phyloP scores from a whole-genome alignment of 2,888 invertebrate genomes.

The Ferrisia virgata region DNA sequence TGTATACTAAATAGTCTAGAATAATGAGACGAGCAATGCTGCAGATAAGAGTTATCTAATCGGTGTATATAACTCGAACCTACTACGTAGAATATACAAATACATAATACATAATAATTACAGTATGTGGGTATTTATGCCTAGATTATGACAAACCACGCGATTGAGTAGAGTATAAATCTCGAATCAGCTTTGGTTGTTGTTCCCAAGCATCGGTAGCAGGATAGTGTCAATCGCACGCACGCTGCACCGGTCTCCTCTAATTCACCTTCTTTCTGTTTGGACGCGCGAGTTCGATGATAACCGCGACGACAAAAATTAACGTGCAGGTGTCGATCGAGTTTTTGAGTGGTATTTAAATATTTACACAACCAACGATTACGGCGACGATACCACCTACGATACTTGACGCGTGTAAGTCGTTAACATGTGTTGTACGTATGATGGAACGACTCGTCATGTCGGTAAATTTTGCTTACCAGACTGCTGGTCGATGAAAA shows the following conservation, averaged over 20 bases:
- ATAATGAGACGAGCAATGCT: background rate
- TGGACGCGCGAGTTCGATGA: background rate
- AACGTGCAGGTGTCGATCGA: background rate
- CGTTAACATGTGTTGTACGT: background rate
- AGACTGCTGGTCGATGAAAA: background rate
- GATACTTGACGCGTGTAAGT: background rate
- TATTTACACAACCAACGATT: background rate
- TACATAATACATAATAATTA: too few species aligned
- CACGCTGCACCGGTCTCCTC: background rate
- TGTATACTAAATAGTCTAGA: too few species aligned
- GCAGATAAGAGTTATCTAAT: slow-evolving; percentile 3
- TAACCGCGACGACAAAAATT: background rate
- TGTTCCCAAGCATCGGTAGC: background rate
- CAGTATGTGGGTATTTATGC: too few species aligned
- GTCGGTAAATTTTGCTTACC: background rate
- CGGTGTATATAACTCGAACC: background rate
- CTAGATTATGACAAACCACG: too few species aligned
- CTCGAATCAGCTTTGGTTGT: too few species aligned
- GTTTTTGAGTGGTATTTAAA: background rate
- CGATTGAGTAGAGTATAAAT: too few species aligned
- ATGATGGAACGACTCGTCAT: background rate
- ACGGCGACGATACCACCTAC: background rate
- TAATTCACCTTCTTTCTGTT: background rate
- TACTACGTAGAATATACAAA: too few species aligned
- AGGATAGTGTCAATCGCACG: background rate